Conservation (phyloP, 2,888 invertebrate genomes). For the Drosophila subquinaria region DNA sequence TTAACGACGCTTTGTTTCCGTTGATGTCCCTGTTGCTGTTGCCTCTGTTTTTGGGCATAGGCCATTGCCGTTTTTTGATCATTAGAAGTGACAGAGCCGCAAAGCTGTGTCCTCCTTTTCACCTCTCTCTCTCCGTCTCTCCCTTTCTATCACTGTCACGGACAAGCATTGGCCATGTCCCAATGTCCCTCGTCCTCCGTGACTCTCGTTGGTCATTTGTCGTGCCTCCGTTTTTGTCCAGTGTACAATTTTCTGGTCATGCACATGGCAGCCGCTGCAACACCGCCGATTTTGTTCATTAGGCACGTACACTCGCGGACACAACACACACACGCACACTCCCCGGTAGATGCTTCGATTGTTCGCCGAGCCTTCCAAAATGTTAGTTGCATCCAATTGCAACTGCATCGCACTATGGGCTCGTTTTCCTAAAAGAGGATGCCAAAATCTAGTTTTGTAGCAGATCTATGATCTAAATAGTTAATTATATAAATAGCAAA, state of each 20-base stretch:
- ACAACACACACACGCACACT: conserved; percentile 50
- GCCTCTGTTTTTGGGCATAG: conserved; percentile 6
- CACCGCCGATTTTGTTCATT: conserved; percentile 77
- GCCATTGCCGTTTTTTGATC: conserved; percentile 57
- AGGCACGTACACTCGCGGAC: conserved; percentile 73
- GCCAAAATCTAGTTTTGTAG: too few species aligned
- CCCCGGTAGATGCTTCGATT: conserved; percentile 31
- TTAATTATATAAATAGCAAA: too few species aligned
- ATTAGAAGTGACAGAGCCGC: conserved; percentile 72
- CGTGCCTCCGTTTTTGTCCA: conserved; percentile 69
- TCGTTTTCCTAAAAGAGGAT: too few species aligned
- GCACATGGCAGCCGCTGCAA: conserved; percentile 72
- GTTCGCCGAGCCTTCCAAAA: conserved; percentile 46
- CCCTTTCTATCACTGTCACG: not conserved
- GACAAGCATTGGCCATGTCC: conserved; percentile 13
- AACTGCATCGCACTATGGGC: conserved; percentile 1
- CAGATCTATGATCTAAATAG: too few species aligned
- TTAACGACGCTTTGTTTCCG: conserved; percentile 22
- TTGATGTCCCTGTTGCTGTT: conserved; percentile 22
- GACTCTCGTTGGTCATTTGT: conserved; percentile 67
- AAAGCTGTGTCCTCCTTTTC: conserved; percentile 44
- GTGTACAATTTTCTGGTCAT: conserved; percentile 80
- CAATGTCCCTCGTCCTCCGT: conserved; percentile 1
- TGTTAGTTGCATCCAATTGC: conserved; percentile 24
- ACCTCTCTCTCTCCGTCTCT: not conserved